phyloP scores from a whole-genome alignment of 1,140 invertebrate species.

The Hypsibius dujardini region DNA sequence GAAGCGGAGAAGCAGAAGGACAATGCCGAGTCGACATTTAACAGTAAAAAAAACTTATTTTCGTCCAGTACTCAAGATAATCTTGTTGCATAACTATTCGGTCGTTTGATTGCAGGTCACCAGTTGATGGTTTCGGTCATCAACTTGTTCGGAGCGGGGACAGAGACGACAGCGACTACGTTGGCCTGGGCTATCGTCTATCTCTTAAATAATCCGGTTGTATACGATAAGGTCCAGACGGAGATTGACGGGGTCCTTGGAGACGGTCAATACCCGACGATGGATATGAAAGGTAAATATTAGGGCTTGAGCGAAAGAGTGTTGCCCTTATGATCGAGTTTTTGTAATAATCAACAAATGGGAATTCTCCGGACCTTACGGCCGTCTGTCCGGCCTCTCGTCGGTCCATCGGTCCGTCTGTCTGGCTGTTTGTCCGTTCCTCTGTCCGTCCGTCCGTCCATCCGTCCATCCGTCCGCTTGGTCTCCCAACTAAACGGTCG shows the following conservation, averaged over 20 bases:
- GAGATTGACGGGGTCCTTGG: neutral
- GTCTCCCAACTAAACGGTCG: too few relatives aligned
- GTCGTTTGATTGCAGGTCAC: neutral
- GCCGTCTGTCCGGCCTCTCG: too few relatives aligned
- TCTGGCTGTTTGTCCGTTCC: too few relatives aligned
- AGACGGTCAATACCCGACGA: neutral
- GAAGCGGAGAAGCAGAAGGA: neutral
- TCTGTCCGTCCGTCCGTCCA: too few relatives aligned
- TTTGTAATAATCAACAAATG: too few relatives aligned
- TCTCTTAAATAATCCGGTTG: neutral
- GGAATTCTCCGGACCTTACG: too few relatives aligned
- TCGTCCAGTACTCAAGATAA: neutral
- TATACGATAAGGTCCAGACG: neutral
- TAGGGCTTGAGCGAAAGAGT: too few relatives aligned
- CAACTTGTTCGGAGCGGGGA: neutral
- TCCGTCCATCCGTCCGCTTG: too few relatives aligned
- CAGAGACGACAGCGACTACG: neutral
- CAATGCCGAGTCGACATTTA: neutral
- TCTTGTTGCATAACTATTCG: neutral
- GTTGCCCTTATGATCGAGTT: too few relatives aligned
- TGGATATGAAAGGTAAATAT: conserved; percentile 11
- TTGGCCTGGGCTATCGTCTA: neutral
- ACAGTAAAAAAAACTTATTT: neutral
- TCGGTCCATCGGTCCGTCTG: too few relatives aligned
- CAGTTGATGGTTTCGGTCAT: neutral